phyloP scores from a whole-genome alignment of 1,140 invertebrate species.

The Sweltsa coloradensis region DNA sequence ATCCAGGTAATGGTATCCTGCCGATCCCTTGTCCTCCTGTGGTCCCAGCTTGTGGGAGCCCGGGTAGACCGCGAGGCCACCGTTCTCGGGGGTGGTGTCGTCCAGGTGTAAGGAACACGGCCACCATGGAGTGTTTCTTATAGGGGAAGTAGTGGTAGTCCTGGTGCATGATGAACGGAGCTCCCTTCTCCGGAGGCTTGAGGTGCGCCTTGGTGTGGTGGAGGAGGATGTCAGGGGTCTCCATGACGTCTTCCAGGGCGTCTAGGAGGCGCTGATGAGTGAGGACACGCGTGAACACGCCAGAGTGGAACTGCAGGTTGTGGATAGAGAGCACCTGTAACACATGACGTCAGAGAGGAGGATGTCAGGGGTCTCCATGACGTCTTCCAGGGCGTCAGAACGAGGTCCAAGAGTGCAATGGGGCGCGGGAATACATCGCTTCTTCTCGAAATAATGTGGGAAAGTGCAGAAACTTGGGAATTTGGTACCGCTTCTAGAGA shows the following conservation, averaged over 20 bases:
- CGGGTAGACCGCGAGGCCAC: constrained; percentile 45
- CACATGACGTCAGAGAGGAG: too few species aligned
- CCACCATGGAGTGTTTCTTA: constrained; percentile 43
- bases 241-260: constrained; percentile 42
- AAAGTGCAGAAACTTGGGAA: too few species aligned
- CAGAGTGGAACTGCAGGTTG: constrained; percentile 44
- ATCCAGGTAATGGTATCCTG: constrained; percentile 38
- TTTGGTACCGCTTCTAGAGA: too few species aligned
- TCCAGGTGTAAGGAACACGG: constrained; percentile 46
- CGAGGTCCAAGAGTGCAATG: too few species aligned
- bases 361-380: constrained; percentile 42
- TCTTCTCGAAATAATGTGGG: too few species aligned
- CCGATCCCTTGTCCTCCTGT: constrained; percentile 34
- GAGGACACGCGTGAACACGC: constrained; percentile 39
- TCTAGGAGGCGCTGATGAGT: constrained; percentile 39
- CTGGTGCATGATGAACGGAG: constrained; percentile 48
- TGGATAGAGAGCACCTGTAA: constrained; percentile 38
- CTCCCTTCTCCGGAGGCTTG: constrained; percentile 46
- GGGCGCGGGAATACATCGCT: too few species aligned
- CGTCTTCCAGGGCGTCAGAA: constrained; percentile 42
- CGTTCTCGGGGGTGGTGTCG: constrained; percentile 41
- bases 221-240: constrained; percentile 39
- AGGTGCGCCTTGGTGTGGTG: constrained; percentile 50
- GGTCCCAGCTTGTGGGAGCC: constrained; percentile 48
- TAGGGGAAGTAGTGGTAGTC: constrained; percentile 49